Conservation (phyloP, 1,140 invertebrate species). For the Heterodera carotae region DNA sequence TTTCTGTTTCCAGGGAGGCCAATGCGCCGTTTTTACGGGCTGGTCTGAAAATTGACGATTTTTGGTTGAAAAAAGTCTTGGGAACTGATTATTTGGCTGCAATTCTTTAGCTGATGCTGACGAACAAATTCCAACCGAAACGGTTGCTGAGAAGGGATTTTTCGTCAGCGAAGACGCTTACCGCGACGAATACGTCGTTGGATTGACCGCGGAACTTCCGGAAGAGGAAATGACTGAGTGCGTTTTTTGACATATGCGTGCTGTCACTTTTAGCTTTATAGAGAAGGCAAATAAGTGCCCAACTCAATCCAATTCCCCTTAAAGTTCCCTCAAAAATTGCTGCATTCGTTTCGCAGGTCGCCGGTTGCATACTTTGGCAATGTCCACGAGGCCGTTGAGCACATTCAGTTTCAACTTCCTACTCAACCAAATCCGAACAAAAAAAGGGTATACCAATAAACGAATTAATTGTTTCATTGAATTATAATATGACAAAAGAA, state of each 20-base stretch:
- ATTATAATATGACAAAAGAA: no score
- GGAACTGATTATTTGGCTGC: no score
- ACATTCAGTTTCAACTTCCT: constrained; percentile 55
- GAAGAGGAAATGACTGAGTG: constrained; percentile 52
- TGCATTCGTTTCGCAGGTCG: no score
- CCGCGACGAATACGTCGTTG: constrained; percentile 45
- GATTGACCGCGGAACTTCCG: constrained; percentile 35
- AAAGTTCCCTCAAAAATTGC: constrained; percentile 14
- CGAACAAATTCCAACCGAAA: background rate
- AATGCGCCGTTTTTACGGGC: no score
- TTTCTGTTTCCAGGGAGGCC: no score
- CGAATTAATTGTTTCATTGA: no score
- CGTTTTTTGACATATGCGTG: constrained; percentile 7
- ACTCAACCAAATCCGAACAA: constrained; percentile 39
- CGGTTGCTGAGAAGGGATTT: constrained; percentile 37
- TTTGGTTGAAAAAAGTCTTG: no score
- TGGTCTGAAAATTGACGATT: no score
- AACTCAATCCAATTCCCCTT: background rate
- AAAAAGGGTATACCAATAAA: background rate
- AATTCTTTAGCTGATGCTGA: background rate
- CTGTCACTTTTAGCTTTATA: no score
- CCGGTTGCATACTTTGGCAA: constrained; percentile 20
- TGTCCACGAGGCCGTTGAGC: constrained; percentile 50
- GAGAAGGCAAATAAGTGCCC: background rate
- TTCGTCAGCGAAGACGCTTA: constrained; percentile 42